These are phyloP conservation scores for Itoplectis maculator DNA, from an alignment of 2,888 invertebrate species.

Conservation along the genomic window DNA sequence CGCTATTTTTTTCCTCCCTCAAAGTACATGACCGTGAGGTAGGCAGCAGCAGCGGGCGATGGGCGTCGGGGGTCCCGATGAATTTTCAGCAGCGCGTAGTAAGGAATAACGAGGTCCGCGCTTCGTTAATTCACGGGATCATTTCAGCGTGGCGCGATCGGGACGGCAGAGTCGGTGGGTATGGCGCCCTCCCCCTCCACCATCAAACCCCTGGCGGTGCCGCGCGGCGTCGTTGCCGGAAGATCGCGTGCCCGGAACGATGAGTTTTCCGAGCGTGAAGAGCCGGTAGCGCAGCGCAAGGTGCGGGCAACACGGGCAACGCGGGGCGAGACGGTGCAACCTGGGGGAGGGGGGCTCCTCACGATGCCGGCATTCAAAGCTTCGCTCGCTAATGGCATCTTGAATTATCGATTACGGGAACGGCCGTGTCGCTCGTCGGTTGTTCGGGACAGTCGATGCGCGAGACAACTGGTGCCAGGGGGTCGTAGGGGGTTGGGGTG, in stretches of 20 bases:
- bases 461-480: constrained; percentile 66
- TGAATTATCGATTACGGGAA: constrained; percentile 73
- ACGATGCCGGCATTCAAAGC: constrained; percentile 40
- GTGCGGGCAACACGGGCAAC: background rate
- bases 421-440: constrained; percentile 51
- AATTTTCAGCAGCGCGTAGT: constrained; percentile 45
- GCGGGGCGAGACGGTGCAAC: too few relatives aligned
- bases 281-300: constrained; percentile 26
- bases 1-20: constrained; percentile 16
- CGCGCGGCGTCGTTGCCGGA: constrained; percentile 55
- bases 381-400: constrained; percentile 73
- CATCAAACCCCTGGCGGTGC: constrained; percentile 60
- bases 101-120: constrained; percentile 67
- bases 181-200: too few relatives aligned
- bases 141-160: constrained; percentile 73
- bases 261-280: constrained; percentile 55
- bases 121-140: constrained; percentile 78
- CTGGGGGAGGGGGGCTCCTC: background rate
- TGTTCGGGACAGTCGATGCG: constrained; percentile 70
- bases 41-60: background rate
- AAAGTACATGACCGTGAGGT: background rate
- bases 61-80: constrained; percentile 39
- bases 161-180: too few relatives aligned
- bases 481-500: too few relatives aligned
- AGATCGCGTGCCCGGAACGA: constrained; percentile 64